phyloP scores from a whole-genome alignment of 1,140 invertebrate genomes.

The Lamellibrachia luymesi region DNA sequence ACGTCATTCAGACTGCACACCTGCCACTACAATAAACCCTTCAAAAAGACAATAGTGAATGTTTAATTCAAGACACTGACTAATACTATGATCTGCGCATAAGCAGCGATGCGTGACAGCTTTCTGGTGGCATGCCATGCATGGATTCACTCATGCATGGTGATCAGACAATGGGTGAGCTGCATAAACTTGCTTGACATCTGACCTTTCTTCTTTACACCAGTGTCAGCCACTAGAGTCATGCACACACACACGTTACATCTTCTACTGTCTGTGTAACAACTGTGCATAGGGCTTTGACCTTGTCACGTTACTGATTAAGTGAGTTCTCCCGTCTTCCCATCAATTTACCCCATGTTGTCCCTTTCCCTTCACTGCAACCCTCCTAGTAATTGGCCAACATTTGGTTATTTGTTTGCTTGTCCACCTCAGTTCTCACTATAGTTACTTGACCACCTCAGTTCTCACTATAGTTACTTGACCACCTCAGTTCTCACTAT shows the following conservation, averaged over 20 bases:
- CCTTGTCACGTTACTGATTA: not conserved
- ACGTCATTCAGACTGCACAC: not conserved
- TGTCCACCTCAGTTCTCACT: too few relatives aligned
- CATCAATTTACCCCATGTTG: not conserved
- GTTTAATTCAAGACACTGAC: not conserved
- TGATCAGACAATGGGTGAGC: not conserved
- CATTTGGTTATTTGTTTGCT: not conserved
- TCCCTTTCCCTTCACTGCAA: not conserved
- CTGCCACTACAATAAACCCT: not conserved
- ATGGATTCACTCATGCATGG: not conserved
- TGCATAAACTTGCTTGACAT: not conserved
- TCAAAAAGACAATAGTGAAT: not conserved
- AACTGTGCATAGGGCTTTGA: not conserved
- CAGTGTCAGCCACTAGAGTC: not conserved
- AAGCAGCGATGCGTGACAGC: not conserved
- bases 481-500: too few relatives aligned
- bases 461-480: too few relatives aligned
- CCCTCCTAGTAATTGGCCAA: not conserved
- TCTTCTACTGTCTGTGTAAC: not conserved
- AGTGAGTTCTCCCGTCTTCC: not conserved
- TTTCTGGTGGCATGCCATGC: not conserved
- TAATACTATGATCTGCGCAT: not conserved
- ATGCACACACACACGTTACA: not conserved
- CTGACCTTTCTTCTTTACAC: not conserved
- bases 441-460: too few relatives aligned